These are phyloP conservation scores for Brachionus plicatilis DNA, from an alignment of 1,140 invertebrate species.

Conservation along the genomic window DNA sequence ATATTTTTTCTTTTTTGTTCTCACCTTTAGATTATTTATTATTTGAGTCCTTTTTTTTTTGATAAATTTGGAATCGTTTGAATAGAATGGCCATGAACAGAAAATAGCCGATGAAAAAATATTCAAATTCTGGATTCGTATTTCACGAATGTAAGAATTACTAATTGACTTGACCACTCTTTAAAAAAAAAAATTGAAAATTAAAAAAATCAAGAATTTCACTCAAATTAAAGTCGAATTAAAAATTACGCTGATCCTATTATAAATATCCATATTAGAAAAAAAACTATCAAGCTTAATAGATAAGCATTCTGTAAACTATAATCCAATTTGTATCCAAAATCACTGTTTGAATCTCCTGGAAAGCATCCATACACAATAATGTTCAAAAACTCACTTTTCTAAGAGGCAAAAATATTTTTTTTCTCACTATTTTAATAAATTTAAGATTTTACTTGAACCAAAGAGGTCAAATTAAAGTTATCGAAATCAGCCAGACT, in stretches of 20 bases:
- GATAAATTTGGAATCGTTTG: not conserved
- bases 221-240: too few species aligned
- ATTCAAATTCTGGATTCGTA: not conserved
- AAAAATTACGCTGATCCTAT: not conserved
- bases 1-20: not conserved
- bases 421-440: not conserved
- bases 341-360: not conserved
- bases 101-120: not conserved
- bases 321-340: not conserved
- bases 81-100: conserved; percentile 10
- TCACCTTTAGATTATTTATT: not conserved
- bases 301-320: conserved; percentile 20
- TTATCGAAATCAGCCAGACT: not conserved
- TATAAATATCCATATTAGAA: not conserved
- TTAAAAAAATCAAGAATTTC: not conserved
- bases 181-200: not conserved
- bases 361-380: not conserved
- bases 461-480: not conserved
- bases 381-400: not conserved
- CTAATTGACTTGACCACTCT: not conserved
- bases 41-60: not conserved
- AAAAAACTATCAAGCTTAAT: not conserved
- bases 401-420: not conserved
- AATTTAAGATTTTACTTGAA: not conserved
- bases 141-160: not conserved